Conservation (phyloP, 2,113 vertebrate species). For the Peromyscus leucopus region DNA sequence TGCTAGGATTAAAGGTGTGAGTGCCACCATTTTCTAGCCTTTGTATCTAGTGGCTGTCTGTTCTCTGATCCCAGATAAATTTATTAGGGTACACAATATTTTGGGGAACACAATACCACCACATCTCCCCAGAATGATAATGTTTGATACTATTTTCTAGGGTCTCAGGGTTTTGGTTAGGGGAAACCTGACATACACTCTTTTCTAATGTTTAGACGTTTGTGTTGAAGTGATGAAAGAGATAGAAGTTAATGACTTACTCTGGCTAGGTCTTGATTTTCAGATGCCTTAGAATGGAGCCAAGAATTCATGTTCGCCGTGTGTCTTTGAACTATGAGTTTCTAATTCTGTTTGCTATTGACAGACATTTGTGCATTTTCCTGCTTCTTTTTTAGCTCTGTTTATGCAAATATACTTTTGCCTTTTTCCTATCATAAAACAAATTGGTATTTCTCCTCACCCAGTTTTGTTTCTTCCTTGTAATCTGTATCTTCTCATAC, state of each 20-base stretch:
- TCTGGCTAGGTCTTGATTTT: background rate
- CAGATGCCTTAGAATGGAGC: background rate
- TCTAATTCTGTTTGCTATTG: background rate
- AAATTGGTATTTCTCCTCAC: background rate
- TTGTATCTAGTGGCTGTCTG: no score
- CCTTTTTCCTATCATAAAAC: background rate
- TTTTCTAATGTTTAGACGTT: background rate
- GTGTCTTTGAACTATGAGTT: background rate
- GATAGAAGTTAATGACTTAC: background rate
- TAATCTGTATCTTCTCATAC: no score
- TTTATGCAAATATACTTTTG: background rate
- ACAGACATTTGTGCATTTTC: background rate
- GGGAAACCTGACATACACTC: background rate
- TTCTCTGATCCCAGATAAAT: no score
- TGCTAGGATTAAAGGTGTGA: no score
- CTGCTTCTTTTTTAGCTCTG: background rate
- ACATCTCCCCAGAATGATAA: background rate
- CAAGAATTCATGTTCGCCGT: background rate
- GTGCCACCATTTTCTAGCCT: no score
- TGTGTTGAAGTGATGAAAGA: constrained; percentile 27
- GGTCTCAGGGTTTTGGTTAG: background rate
- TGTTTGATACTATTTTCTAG: background rate
- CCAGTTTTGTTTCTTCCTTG: background rate
- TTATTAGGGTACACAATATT: no score
- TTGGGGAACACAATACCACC: no score